Evolutionary conservation across 1,140 invertebrate species (phyloP), one percentile per base, ranked within the genome.

Genomic region (Anastrepha obliqua): DNA sequence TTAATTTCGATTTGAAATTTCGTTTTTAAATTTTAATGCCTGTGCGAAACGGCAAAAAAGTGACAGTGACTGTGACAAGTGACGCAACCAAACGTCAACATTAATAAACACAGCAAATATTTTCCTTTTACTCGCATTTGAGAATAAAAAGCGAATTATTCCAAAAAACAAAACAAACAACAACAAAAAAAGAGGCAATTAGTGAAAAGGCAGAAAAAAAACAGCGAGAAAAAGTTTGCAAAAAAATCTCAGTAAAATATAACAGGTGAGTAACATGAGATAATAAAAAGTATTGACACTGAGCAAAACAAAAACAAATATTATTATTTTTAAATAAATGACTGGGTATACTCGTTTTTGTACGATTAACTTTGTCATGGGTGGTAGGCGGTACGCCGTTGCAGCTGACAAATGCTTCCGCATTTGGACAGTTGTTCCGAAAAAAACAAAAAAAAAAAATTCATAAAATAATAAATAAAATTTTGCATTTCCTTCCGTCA

Each of bases 401-500:
- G 74, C 47, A 9, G 47, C 47, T 58, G 47, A 20, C n/a, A 81
- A 81, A 81, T 55, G 74, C 74, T 81, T 81, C 74, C 74, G 74
- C 47, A 17, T 55, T 58, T 81, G 74, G 74, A 81, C 74, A 81
- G 74, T 47, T 81, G 74, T 81, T 81, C 29, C 0, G 29, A 51
- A 74, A 74, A 64, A 64, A 64, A 64, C 17, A 64, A 64, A 64
- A 64, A 29, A 39, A 29, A 67, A 55, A 81, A 55, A 55, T 55
- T 55, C 44, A 58, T 74, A 74, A 74, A 44, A 44, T 74, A 81
- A 55, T 81, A 55, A 55, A 55, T 81, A 20, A 13, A 81, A 20
- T 81, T 81, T 81, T 81, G 74, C 74, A 81, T 81, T 81, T 81
- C 74, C 74, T 81, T 81, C 74, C 74, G 74, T 55, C 44, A 81